phyloP scores from a whole-genome alignment of 1,140 invertebrate genomes.

The Leptoteleia sp. region DNA sequence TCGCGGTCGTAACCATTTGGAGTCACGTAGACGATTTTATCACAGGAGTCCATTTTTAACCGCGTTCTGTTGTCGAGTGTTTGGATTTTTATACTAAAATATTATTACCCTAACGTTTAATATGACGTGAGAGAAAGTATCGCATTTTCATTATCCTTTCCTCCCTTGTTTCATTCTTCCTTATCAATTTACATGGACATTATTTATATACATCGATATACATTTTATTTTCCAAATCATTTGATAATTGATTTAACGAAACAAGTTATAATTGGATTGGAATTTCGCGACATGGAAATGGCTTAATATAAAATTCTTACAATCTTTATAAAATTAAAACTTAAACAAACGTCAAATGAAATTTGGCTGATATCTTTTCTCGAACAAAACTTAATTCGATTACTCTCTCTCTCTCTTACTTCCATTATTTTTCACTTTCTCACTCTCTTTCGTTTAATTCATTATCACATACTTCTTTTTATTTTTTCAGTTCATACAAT shows the following conservation, averaged over 20 bases:
- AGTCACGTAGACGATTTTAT: constrained; percentile 76
- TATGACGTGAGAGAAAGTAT: constrained; percentile 64
- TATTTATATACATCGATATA: constrained; percentile 62
- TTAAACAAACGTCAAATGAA: too few species aligned
- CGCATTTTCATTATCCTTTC: constrained; percentile 36
- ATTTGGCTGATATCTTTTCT: too few species aligned
- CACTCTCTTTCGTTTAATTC: constrained; percentile 21
- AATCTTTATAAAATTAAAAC: background rate
- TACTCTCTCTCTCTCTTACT: constrained; percentile 38
- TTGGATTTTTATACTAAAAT: constrained; percentile 68
- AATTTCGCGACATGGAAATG: too few species aligned
- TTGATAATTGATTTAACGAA: too few species aligned
- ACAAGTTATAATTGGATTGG: too few species aligned
- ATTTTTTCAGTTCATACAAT: constrained; percentile 21
- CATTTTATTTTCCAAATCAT: too few species aligned
- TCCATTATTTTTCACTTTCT: too few species aligned
- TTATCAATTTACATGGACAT: constrained; percentile 46
- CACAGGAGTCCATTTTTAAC: constrained; percentile 76
- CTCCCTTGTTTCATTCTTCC: constrained; percentile 27
- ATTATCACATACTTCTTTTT: constrained; percentile 44
- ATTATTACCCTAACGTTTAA: constrained; percentile 59
- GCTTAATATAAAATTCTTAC: too few species aligned
- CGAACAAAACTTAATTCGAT: too few species aligned
- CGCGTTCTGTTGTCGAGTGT: constrained; percentile 65
- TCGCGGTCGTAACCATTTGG: constrained; percentile 54